Percentiles rank a stretch among this genome's conserved stretches.
Evolutionary conservation across 1,140 invertebrate species (phyloP).

Genomic region (Capitella teleta): DNA sequence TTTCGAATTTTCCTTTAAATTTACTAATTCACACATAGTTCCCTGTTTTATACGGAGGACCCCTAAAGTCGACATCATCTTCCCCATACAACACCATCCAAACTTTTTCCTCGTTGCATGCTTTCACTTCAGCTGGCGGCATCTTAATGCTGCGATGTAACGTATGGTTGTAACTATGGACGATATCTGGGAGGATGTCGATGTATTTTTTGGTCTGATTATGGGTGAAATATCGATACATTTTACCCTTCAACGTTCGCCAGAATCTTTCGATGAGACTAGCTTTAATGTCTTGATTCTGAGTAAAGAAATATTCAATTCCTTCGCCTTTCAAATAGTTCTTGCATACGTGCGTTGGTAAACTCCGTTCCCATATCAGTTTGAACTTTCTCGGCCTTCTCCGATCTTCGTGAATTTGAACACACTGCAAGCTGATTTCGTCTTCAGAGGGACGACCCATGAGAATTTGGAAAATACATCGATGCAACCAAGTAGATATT

Average conservation of each 20-base stretch:
- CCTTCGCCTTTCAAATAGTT: constrained; percentile 5
- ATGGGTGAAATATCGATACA: constrained; percentile 41
- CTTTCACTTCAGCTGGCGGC: constrained; percentile 30
- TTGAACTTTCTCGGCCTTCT: constrained; percentile 4
- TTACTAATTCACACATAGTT: constrained; percentile 18
- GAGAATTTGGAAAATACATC: constrained; percentile 43
- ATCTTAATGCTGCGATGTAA: constrained; percentile 39
- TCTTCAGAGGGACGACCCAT: constrained; percentile 41
- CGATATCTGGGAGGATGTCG: constrained; percentile 29
- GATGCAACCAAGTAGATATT: constrained; percentile 43
- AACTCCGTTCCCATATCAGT: constrained; percentile 12
- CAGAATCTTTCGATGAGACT: constrained; percentile 43
- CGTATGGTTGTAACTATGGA: constrained; percentile 40
- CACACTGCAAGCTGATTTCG: constrained; percentile 34
- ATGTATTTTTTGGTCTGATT: constrained; percentile 38
- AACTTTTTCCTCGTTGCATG: neutral
- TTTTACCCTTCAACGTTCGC: constrained; percentile 38
- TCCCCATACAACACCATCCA: constrained; percentile 2
- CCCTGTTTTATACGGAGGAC: constrained; percentile 23
- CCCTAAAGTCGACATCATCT: constrained; percentile 15
- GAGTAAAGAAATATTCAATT: constrained; percentile 13
- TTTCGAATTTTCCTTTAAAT: constrained; percentile 13
- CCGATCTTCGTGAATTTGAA: constrained; percentile 8
- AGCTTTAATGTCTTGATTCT: constrained; percentile 38
- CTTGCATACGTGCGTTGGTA: constrained; percentile 11